Evolutionary conservation across 2,888 invertebrate species (phyloP).

Genomic region (Dynastes hyllus): DNA sequence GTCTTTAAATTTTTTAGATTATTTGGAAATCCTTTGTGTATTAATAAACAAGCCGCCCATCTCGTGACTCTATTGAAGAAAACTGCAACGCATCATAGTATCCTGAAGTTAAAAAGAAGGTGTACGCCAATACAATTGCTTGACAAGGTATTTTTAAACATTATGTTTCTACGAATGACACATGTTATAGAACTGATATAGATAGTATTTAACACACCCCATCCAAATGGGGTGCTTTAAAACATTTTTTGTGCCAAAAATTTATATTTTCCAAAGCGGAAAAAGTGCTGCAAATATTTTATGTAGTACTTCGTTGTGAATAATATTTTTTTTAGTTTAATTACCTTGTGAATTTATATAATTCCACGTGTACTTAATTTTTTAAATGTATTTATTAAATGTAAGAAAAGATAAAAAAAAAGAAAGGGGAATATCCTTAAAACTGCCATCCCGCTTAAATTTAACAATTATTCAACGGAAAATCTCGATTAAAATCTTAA

Average conservation of each 20-base stretch:
- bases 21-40: too few species aligned
- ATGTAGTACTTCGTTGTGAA: constrained; percentile 40
- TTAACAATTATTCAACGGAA: constrained; percentile 12
- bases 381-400: constrained; percentile 31
- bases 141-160: too few species aligned
- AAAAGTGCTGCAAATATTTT: constrained; percentile 36
- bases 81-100: too few species aligned
- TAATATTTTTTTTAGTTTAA: constrained; percentile 42
- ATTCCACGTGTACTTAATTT: constrained; percentile 48
- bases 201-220: too few species aligned
- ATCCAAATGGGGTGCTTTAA: neutral
- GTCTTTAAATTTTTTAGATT: too few species aligned
- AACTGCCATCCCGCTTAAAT: constrained; percentile 38
- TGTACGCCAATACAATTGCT: too few species aligned
- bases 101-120: too few species aligned
- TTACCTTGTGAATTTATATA: constrained; percentile 27
- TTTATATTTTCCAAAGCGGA: constrained; percentile 7
- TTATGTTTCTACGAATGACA: too few species aligned
- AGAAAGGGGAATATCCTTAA: constrained; percentile 12
- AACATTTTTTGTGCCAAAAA: constrained; percentile 39
- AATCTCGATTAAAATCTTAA: constrained; percentile 6
- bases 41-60: too few species aligned
- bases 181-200: too few species aligned
- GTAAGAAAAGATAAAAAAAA: neutral
- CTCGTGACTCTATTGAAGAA: too few species aligned